These are phyloP conservation scores for Sander lucioperca DNA, from an alignment of 2,113 vertebrate species.

Conservation along the genomic window DNA sequence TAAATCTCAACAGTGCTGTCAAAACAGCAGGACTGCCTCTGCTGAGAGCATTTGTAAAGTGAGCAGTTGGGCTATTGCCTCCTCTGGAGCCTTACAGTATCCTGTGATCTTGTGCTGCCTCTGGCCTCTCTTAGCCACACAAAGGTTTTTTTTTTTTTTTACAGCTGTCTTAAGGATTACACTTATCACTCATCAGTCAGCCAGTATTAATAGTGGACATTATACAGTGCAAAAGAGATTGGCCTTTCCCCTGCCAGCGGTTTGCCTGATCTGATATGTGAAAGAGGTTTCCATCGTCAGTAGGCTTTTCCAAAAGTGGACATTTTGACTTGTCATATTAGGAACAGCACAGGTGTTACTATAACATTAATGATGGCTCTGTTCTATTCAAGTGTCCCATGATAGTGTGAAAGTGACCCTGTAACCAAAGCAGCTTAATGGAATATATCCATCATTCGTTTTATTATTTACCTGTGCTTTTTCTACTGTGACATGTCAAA, in stretches of 20 bases:
- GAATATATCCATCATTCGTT: neutral
- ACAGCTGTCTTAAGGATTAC: constrained; percentile 65
- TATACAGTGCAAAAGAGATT: constrained; percentile 26
- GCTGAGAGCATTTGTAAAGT: constrained; percentile 82
- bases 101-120: constrained; percentile 68
- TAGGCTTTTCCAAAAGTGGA: neutral
- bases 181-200: constrained; percentile 53
- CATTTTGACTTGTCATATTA: constrained; percentile 6
- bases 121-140: constrained; percentile 63
- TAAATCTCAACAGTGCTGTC: constrained; percentile 80
- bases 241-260: constrained; percentile 5
- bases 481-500: neutral
- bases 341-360: neutral
- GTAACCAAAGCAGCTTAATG: constrained; percentile 3
- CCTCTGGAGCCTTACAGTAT: constrained; percentile 71
- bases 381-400: neutral
- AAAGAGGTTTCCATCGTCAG: neutral
- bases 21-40: constrained; percentile 79
- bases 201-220: constrained; percentile 44
- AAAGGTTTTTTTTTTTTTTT: constrained; percentile 37
- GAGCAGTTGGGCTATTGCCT: constrained; percentile 80
- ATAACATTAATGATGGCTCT: neutral
- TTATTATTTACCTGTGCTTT: neutral
- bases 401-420: neutral
- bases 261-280: neutral